Evolutionary conservation across 2,797 vertebrate genomes (phyloP).

Genomic region (Chelon labrosus): DNA sequence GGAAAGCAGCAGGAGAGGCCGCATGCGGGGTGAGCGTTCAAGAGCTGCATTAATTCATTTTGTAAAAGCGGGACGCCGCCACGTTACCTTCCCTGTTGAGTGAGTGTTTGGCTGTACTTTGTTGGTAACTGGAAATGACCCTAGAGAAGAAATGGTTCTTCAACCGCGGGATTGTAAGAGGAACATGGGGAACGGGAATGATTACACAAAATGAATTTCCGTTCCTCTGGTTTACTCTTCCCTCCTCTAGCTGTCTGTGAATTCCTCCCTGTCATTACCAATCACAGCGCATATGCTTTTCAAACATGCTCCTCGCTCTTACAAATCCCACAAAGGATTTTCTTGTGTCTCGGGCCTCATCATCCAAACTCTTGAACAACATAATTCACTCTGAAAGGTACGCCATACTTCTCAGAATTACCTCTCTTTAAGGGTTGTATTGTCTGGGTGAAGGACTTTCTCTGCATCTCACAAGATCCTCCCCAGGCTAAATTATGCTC

Average conservation of each 20-base stretch:
- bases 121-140: conserved; percentile 10
- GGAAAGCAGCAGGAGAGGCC: conserved; percentile 54
- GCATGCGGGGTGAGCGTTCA: conserved; percentile 23
- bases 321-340: conserved; percentile 36
- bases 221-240: conserved; percentile 22
- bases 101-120: conserved; percentile 5
- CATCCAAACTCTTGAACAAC: conserved; percentile 31
- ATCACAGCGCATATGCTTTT: conserved; percentile 48
- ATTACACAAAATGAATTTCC: conserved; percentile 39
- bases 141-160: conserved; percentile 18
- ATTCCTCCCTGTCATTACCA: conserved; percentile 55
- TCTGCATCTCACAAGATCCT: conserved; percentile 48
- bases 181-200: conserved; percentile 27
- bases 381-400: conserved; percentile 54
- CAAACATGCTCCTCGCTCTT: conserved; percentile 24
- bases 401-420: conserved; percentile 15
- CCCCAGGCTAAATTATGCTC: conserved; percentile 56
- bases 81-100: not conserved
- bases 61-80: conserved; percentile 17
- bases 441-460: conserved; percentile 52
- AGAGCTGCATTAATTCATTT: conserved; percentile 52
- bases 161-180: not conserved
- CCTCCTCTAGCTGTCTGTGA: conserved; percentile 13
- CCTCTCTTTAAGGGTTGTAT: conserved; percentile 25
- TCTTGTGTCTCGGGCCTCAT: conserved; percentile 20